Evolutionary conservation across 2,888 invertebrate species (phyloP).

Genomic region (Drosophila dives): DNA sequence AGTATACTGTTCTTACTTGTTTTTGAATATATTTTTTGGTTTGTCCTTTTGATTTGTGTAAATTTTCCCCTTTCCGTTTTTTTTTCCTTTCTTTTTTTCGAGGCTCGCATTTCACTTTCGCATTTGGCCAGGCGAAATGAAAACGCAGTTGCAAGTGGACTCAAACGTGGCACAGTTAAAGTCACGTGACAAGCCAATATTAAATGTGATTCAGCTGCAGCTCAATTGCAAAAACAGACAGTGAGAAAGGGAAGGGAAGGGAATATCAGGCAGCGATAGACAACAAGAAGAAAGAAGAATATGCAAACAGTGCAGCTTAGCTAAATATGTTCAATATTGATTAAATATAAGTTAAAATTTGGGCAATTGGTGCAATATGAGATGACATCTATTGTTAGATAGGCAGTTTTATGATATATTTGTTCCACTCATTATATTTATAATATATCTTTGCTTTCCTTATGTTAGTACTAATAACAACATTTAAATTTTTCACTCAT

Average conservation of each 20-base stretch:
- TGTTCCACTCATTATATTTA: too few relatives aligned
- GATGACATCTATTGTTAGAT: background rate
- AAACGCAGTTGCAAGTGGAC: slow-evolving; percentile 43
- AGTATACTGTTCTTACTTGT: background rate
- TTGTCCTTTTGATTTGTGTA: slow-evolving; percentile 7
- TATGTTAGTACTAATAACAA: too few relatives aligned
- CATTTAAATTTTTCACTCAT: too few relatives aligned
- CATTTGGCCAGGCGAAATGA: slow-evolving; percentile 45
- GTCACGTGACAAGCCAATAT: slow-evolving; percentile 79
- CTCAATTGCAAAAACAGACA: slow-evolving; percentile 13
- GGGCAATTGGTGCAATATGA: background rate
- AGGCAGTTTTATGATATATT: background rate
- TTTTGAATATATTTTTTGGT: background rate
- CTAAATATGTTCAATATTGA: slow-evolving; percentile 12
- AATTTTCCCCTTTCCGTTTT: slow-evolving; percentile 1
- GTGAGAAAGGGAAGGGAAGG: background rate
- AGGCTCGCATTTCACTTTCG: slow-evolving; percentile 28
- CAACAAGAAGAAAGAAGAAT: background rate
- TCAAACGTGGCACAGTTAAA: slow-evolving; percentile 69
- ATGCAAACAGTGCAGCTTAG: slow-evolving; percentile 10
- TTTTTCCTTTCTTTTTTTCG: slow-evolving; percentile 4
- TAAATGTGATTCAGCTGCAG: slow-evolving; percentile 72
- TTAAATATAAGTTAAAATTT: background rate
- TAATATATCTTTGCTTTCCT: too few relatives aligned
- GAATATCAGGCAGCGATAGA: slow-evolving; percentile 4